These are phyloP conservation scores for Cyanistes caeruleus DNA, from an alignment of 2,113 vertebrate genomes.

Conservation along the genomic window DNA sequence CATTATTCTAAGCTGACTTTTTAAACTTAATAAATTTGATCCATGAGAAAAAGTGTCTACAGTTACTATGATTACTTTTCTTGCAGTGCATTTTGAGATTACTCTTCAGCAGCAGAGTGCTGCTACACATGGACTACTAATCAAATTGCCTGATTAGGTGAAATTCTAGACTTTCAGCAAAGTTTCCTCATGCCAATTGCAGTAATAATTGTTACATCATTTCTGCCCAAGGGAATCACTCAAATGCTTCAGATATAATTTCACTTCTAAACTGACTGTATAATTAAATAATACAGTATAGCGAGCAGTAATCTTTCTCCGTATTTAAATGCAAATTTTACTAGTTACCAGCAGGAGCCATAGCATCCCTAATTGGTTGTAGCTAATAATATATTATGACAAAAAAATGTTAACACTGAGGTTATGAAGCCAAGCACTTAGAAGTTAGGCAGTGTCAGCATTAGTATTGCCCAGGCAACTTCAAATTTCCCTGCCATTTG, in stretches of 20 bases:
- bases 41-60: not conserved
- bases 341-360: not conserved
- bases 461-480: not conserved
- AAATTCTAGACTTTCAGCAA: conserved; percentile 48
- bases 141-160: conserved; percentile 47
- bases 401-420: not conserved
- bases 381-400: conserved; percentile 1
- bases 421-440: not conserved
- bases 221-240: conserved; percentile 41
- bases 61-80: conserved; percentile 1
- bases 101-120: not conserved
- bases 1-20: conserved; percentile 5
- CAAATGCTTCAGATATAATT: conserved; percentile 44
- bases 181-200: conserved; percentile 29
- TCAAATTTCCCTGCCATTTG: not conserved
- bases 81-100: conserved; percentile 18
- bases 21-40: conserved; percentile 4
- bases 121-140: not conserved
- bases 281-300: conserved; percentile 57
- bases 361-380: conserved; percentile 2
- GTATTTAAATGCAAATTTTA: conserved; percentile 52
- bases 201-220: conserved; percentile 37
- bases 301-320: conserved; percentile 13
- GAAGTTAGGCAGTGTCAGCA: not conserved
- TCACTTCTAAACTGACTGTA: conserved; percentile 41